Percentiles rank a stretch among this genome's conserved stretches.
phyloP scores from a whole-genome alignment of 2,113 vertebrate genomes.

The Trichomycterus rosablanca region DNA sequence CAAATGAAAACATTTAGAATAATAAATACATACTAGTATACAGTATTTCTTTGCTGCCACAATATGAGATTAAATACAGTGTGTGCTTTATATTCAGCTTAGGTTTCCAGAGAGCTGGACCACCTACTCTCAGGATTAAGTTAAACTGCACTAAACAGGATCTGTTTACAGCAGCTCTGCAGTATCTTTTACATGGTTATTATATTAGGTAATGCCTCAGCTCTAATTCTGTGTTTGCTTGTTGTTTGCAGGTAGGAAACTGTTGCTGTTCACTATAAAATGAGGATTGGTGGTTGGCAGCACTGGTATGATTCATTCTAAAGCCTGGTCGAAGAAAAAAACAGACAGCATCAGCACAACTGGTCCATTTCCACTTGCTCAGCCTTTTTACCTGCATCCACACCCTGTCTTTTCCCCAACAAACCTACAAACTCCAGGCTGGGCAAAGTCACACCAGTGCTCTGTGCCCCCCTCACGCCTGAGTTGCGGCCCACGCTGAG shows the following conservation, averaged over 20 bases:
- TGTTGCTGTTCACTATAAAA: not conserved
- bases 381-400: not conserved
- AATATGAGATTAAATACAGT: no score
- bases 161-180: not conserved
- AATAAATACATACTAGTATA: no score
- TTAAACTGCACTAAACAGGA: no score
- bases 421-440: not conserved
- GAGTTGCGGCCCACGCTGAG: constrained; percentile 34
- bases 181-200: not conserved
- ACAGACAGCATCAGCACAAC: not conserved
- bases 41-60: no score
- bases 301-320: constrained; percentile 5
- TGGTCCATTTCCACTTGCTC: not conserved
- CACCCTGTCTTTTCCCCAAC: not conserved
- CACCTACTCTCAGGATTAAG: no score
- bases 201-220: not conserved
- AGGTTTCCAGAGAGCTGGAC: no score
- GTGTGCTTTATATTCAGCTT: no score
- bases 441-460: constrained; percentile 20
- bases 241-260: constrained; percentile 6
- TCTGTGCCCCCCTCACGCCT: not conserved
- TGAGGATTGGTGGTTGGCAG: not conserved
- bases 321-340: not conserved
- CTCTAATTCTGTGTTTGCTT: not conserved
- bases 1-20: no score